Percentiles rank a stretch among this genome's conserved stretches.
phyloP scores from a whole-genome alignment of 2,888 invertebrate genomes.

The Coecobrya sp. region DNA sequence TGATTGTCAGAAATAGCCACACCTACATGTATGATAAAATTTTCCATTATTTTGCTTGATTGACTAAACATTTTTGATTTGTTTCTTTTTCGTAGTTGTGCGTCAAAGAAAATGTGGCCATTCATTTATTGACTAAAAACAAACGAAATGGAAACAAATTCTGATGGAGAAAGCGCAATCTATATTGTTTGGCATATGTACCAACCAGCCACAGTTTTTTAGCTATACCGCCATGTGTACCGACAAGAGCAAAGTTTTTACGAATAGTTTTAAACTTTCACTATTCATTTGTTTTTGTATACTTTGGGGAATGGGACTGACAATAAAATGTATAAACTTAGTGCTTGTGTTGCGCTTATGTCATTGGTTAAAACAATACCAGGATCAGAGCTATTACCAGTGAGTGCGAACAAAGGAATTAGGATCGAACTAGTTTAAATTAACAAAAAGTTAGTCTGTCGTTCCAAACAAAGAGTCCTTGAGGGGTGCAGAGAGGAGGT shows the following conservation, averaged over 20 bases:
- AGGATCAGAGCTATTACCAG: background rate
- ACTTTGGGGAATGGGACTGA: slow-evolving; percentile 7
- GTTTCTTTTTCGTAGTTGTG: background rate
- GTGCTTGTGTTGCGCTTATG: background rate
- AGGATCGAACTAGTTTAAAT: slow-evolving; percentile 66
- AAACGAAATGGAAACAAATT: background rate
- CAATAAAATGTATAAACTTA: slow-evolving; percentile 21
- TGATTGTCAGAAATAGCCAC: no score
- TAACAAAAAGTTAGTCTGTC: slow-evolving; percentile 62
- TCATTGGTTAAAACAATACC: slow-evolving; percentile 15
- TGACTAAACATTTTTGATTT: background rate
- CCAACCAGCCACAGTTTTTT: background rate
- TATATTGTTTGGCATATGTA: background rate
- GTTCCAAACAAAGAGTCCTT: slow-evolving; percentile 22
- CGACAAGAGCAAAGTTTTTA: slow-evolving; percentile 36
- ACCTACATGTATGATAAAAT: no score
- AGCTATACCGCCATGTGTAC: background rate
- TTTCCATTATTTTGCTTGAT: background rate
- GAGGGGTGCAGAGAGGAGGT: background rate
- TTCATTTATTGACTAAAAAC: background rate
- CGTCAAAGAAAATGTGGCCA: background rate
- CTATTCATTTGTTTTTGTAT: slow-evolving; percentile 50
- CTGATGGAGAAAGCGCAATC: background rate
- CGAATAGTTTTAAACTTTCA: slow-evolving; percentile 62
- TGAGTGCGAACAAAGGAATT: slow-evolving; percentile 61